phyloP scores from a whole-genome alignment of 2,888 invertebrate species.

The Agonopterix subpropinquella region DNA sequence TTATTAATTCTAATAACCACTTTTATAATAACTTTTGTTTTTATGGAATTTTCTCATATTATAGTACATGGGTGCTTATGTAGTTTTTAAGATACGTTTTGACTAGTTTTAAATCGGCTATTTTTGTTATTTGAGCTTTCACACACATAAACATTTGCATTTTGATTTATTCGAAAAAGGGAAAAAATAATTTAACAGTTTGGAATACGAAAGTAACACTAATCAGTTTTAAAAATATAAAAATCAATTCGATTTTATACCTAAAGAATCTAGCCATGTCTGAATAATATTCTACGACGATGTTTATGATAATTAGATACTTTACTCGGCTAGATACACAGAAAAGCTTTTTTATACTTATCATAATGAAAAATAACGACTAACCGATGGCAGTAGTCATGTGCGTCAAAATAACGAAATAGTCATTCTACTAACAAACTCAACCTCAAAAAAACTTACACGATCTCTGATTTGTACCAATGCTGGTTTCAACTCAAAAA shows the following conservation, averaged over 20 bases:
- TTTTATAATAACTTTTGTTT: constrained; percentile 26
- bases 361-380: too few relatives aligned
- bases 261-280: constrained; percentile 7
- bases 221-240: background rate
- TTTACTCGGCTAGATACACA: constrained; percentile 2
- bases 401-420: too few relatives aligned
- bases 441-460: too few relatives aligned
- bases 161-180: background rate
- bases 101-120: constrained; percentile 18
- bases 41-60: constrained; percentile 20
- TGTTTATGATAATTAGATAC: constrained; percentile 3
- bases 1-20: constrained; percentile 27
- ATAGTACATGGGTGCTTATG: constrained; percentile 30
- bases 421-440: too few relatives aligned
- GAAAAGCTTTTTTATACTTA: background rate
- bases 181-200: background rate
- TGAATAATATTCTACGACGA: constrained; percentile 9
- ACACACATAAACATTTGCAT: constrained; percentile 4
- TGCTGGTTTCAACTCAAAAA: too few relatives aligned
- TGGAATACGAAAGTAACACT: too few relatives aligned
- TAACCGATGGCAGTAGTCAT: too few relatives aligned
- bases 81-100: constrained; percentile 11
- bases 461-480: too few relatives aligned
- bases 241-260: background rate
- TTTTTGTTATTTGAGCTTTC: constrained; percentile 16